Conservation (phyloP, 2,888 invertebrate species). For the Malthinus flaveolus region DNA sequence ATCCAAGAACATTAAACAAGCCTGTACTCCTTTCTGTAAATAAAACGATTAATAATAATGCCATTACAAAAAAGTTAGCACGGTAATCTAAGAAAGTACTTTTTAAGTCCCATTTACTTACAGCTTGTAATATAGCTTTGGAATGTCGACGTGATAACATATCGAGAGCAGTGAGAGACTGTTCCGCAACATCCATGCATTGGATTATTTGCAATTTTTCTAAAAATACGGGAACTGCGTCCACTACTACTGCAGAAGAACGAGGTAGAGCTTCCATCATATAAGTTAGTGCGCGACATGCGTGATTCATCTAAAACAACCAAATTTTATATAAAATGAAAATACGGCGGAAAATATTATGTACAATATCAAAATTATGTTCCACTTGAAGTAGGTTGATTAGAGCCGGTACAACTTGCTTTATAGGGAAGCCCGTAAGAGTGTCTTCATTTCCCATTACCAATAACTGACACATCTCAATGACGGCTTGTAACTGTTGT, state of each 20-base stretch:
- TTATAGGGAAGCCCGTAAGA: conserved; percentile 95
- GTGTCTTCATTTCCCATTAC: conserved; percentile 99
- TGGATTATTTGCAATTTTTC: conserved; percentile 97
- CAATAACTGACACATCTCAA: conserved; percentile 97
- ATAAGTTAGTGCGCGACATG: conserved; percentile 96
- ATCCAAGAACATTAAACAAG: conserved; percentile 95
- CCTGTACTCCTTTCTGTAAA: conserved; percentile 87
- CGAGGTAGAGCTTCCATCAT: conserved; percentile 99
- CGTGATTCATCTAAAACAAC: conserved; percentile 87
- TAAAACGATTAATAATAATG: conserved; percentile 5
- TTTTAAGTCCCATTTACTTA: conserved; percentile 51
- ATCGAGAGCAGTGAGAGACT: conserved; percentile 94
- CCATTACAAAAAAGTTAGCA: background rate
- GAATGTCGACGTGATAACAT: conserved; percentile 96
- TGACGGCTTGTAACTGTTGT: conserved; percentile 93
- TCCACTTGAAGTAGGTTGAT: conserved; percentile 92
- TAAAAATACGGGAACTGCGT: conserved; percentile 95
- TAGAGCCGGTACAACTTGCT: conserved; percentile 95
- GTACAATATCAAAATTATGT: conserved; percentile 96
- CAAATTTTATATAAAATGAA: background rate
- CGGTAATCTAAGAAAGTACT: conserved; percentile 5
- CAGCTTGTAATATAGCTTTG: conserved; percentile 92
- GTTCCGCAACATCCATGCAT: conserved; percentile 99
- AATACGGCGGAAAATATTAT: conserved; percentile 32
- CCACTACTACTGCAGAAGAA: conserved; percentile 93